Evolutionary conservation across 2,113 vertebrate genomes (phyloP).

Genomic region (Pomatostomus ruficeps): DNA sequence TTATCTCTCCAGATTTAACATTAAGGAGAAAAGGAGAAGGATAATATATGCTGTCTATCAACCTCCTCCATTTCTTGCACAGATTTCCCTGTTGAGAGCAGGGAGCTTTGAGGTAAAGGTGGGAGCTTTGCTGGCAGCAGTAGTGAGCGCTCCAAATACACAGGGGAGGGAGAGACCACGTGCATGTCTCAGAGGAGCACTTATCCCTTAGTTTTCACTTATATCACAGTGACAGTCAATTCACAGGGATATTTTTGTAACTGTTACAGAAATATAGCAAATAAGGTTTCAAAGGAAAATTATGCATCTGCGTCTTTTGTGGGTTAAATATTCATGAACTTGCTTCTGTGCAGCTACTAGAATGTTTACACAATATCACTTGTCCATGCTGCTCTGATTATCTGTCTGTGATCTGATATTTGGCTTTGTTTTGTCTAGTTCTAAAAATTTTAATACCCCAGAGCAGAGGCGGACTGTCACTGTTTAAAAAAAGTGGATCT

Average conservation of each 20-base stretch:
- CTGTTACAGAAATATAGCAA: neutral
- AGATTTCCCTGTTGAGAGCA: neutral
- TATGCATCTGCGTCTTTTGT: neutral
- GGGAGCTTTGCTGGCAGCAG: neutral
- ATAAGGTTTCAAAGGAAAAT: neutral
- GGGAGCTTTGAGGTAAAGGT: neutral
- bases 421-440: neutral
- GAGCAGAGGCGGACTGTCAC: neutral
- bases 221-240: neutral
- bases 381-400: neutral
- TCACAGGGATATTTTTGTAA: conserved; percentile 7
- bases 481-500: neutral
- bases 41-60: neutral
- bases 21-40: neutral
- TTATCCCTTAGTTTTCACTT: neutral
- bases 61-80: neutral
- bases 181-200: neutral
- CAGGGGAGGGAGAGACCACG: neutral
- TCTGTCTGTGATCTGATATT: neutral
- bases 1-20: neutral
- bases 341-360: neutral
- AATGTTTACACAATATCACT: neutral
- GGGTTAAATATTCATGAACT: neutral
- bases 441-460: neutral
- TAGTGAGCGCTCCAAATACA: neutral